These are phyloP conservation scores for Plecotus auritus DNA, from an alignment of 2,113 vertebrate genomes.

Conservation along the genomic window DNA sequence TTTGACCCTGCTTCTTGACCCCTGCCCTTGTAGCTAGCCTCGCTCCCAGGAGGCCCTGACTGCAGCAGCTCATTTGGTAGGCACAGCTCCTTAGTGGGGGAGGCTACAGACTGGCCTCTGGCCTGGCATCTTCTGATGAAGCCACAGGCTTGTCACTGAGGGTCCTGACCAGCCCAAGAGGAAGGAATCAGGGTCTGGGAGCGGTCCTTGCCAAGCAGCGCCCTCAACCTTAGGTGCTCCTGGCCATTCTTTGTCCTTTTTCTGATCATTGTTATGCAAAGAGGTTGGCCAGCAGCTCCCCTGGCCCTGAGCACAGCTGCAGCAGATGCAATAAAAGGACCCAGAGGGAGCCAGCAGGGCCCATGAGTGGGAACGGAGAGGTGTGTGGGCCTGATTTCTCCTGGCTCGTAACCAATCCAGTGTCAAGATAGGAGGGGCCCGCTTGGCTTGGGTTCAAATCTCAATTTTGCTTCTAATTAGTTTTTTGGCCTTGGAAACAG, in stretches of 20 bases:
- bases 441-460: not conserved
- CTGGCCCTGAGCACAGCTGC: not conserved
- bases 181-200: not conserved
- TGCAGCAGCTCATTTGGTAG: constrained; percentile 19
- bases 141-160: not conserved
- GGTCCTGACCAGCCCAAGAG: not conserved
- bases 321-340: not conserved
- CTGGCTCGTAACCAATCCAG: not conserved
- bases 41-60: constrained; percentile 35
- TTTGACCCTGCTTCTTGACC: constrained; percentile 73
- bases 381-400: not conserved
- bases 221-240: not conserved
- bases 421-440: not conserved
- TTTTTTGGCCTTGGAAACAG: not conserved
- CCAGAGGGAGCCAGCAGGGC: not conserved
- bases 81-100: not conserved
- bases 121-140: not conserved
- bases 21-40: constrained; percentile 33
- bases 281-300: not conserved
- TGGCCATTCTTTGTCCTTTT: not conserved
- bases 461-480: not conserved
- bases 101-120: not conserved
- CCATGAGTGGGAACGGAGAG: accelerated
- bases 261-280: not conserved
- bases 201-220: not conserved